phyloP scores from a whole-genome alignment of 2,113 vertebrate genomes.

The Trochalopteron elliotii region DNA sequence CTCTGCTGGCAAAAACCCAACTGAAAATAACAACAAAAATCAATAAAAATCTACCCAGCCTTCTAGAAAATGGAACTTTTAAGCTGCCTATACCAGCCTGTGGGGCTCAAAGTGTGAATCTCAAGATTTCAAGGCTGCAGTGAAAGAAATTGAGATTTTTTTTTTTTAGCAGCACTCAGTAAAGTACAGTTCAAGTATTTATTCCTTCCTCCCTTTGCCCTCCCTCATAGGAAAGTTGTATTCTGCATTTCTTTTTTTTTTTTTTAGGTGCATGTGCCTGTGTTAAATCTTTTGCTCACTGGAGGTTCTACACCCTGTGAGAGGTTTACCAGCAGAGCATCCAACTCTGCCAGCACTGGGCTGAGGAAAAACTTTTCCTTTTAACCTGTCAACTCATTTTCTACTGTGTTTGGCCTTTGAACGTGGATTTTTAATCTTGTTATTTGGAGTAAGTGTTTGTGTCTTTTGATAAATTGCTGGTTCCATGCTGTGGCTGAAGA shows the following conservation, averaged over 20 bases:
- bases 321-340: not conserved
- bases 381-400: not conserved
- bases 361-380: not conserved
- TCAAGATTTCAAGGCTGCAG: not conserved
- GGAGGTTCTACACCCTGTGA: rapidly evolving
- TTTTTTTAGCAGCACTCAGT: not conserved
- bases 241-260: not conserved
- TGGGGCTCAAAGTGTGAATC: not conserved
- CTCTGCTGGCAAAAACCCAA: not conserved
- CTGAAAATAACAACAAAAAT: not conserved
- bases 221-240: not conserved
- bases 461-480: not conserved
- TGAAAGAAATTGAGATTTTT: not conserved
- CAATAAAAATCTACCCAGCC: not conserved
- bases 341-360: not conserved
- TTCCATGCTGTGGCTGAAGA: not conserved
- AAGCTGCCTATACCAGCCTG: rapidly evolving
- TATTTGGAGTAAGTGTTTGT: not conserved
- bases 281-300: not conserved
- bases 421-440: not conserved
- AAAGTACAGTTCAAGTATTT: not conserved
- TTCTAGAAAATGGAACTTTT: not conserved
- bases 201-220: not conserved
- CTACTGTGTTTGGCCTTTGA: not conserved
- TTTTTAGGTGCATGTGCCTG: not conserved